These are phyloP conservation scores for Gallinago jamesoni DNA, from an alignment of 2,113 vertebrate species.

Conservation along the genomic window DNA sequence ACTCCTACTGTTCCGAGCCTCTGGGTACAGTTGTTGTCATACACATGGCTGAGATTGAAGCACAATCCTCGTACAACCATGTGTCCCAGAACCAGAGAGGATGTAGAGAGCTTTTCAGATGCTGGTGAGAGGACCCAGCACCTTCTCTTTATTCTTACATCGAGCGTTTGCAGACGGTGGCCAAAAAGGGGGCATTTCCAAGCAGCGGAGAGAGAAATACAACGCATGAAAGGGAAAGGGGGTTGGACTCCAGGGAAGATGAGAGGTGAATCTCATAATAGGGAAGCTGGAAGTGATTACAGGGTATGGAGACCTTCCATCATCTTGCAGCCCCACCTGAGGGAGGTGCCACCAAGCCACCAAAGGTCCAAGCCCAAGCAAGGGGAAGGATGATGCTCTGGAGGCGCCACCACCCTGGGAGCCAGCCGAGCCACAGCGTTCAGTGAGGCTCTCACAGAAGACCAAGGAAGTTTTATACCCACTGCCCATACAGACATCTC, in stretches of 20 bases:
- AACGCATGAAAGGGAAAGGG: rapidly evolving
- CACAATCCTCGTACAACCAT: not conserved
- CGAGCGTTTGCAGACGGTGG: rapidly evolving
- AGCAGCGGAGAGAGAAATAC: not conserved
- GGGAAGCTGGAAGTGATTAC: not conserved
- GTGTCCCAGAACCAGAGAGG: not conserved
- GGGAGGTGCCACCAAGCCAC: not conserved
- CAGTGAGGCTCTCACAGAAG: rapidly evolving
- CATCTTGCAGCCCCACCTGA: not conserved
- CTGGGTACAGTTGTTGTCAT: rapidly evolving
- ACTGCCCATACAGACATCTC: not conserved
- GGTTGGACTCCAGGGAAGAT: not conserved
- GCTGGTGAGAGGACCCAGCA: not conserved
- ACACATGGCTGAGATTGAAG: not conserved
- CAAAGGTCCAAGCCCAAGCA: not conserved
- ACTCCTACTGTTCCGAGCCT: not conserved
- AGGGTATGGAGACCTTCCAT: not conserved
- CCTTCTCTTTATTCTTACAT: not conserved
- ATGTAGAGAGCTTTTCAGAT: rapidly evolving
- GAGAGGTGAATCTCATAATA: rapidly evolving
- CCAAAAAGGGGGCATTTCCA: not conserved
- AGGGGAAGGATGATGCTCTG: not conserved
- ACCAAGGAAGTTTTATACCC: rapidly evolving
- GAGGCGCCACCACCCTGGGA: too few species aligned
- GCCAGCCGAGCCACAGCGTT: rapidly evolving